A percentile compares a stretch with the other conserved stretches of the same genome.
Conservation (phyloP, 92 coral and sea anemone species). For the Phenganax subtilis region DNA sequence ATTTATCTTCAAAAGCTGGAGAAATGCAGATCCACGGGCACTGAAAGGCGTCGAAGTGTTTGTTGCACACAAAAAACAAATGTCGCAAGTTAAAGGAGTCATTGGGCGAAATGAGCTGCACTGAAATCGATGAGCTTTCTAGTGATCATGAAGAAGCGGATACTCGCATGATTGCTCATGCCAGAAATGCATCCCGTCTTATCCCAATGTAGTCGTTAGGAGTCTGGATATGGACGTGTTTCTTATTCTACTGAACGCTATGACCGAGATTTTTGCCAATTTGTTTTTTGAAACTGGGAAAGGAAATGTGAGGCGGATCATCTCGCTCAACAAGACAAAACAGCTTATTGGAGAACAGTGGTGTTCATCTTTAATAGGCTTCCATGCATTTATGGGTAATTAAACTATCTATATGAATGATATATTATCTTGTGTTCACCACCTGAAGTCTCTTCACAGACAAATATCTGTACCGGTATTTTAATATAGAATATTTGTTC, state of each 20-base stretch:
- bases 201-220: neutral
- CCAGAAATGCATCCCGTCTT: neutral
- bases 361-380: neutral
- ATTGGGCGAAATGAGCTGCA: neutral
- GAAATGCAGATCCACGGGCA: neutral
- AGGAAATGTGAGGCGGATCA: neutral
- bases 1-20: neutral
- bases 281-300: neutral
- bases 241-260: neutral
- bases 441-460: too few species aligned
- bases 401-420: too few species aligned
- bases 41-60: neutral
- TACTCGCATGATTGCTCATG: neutral
- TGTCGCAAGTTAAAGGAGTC: constrained; percentile 37
- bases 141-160: neutral
- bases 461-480: neutral
- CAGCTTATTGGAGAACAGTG: neutral
- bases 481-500: neutral
- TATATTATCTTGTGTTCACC: too few species aligned
- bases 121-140: neutral
- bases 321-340: neutral
- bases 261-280: too few species aligned
- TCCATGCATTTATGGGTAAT: neutral
- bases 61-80: neutral
- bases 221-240: neutral